These are phyloP conservation scores for Pterois miles DNA, from an alignment of 2,797 vertebrate genomes.

Conservation along the genomic window DNA sequence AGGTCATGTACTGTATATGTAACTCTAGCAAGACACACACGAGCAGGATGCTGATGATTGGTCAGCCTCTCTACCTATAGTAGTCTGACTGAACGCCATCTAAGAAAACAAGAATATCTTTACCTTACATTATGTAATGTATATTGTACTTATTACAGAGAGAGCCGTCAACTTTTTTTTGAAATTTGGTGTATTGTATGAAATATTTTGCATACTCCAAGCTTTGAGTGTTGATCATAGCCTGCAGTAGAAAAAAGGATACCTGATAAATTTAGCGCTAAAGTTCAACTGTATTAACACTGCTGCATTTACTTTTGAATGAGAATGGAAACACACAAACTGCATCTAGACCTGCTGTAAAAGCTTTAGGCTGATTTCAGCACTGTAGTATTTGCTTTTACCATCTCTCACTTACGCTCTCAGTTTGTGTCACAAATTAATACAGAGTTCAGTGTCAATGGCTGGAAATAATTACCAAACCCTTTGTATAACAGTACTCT, in stretches of 20 bases:
- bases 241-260: neutral
- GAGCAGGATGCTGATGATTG: neutral
- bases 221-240: neutral
- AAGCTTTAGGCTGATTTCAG: neutral
- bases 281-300: neutral
- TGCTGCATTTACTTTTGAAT: neutral
- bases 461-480: conserved; percentile 35
- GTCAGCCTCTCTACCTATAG: neutral
- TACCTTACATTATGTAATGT: neutral
- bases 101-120: neutral
- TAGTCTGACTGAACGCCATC: neutral
- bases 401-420: neutral
- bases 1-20: conserved; percentile 7
- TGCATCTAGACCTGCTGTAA: neutral
- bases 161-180: neutral
- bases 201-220: neutral
- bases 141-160: neutral
- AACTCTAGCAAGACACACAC: neutral
- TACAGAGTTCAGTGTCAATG: neutral
- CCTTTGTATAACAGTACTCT: conserved; percentile 5
- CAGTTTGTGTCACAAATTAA: conserved; percentile 21
- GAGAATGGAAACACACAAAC: neutral
- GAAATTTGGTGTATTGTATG: neutral
- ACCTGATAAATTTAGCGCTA: neutral
- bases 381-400: neutral